A percentile compares a stretch with the other conserved stretches of the same genome.
phyloP scores from a whole-genome alignment of 2,113 vertebrate species.

The Salvelinus fontinalis region DNA sequence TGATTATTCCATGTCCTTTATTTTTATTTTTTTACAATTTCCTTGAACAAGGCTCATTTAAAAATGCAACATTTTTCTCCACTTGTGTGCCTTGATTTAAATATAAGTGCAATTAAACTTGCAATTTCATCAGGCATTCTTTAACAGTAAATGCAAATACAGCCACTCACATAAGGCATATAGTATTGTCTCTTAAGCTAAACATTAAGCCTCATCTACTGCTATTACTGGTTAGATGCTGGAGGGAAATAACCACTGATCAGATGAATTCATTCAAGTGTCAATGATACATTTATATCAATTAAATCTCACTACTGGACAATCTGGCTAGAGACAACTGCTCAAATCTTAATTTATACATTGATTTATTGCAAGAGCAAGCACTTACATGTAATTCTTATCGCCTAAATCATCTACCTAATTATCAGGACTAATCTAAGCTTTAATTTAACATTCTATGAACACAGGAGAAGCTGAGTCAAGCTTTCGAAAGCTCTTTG shows the following conservation, averaged over 20 bases:
- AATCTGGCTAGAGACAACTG: background rate
- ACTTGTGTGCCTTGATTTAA: background rate
- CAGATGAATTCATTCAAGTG: background rate
- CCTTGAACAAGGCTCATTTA: conserved; percentile 43
- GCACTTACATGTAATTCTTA: conserved; percentile 16
- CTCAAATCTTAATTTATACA: background rate
- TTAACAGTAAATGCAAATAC: conserved; percentile 14
- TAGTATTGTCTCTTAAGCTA: no score
- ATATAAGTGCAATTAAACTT: conserved; percentile 17
- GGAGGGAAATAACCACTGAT: background rate
- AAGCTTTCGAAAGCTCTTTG: conserved; percentile 3
- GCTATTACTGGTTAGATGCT: background rate
- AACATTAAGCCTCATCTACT: no score
- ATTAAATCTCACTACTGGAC: background rate
- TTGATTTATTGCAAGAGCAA: conserved; percentile 19
- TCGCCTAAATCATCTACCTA: conserved; percentile 5
- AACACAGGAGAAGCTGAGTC: conserved; percentile 15
- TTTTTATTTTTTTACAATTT: conserved; percentile 15
- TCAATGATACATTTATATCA: background rate
- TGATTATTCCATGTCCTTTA: background rate
- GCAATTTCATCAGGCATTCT: background rate
- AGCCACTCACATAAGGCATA: conserved; percentile 7
- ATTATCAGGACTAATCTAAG: conserved; percentile 10
- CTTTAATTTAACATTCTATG: conserved; percentile 12
- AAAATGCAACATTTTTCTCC: conserved; percentile 22